Evolutionary conservation across 2,113 vertebrate genomes (phyloP), one percentile per base, ranked within the genome.

Genomic region (Mus spicilegus): DNA sequence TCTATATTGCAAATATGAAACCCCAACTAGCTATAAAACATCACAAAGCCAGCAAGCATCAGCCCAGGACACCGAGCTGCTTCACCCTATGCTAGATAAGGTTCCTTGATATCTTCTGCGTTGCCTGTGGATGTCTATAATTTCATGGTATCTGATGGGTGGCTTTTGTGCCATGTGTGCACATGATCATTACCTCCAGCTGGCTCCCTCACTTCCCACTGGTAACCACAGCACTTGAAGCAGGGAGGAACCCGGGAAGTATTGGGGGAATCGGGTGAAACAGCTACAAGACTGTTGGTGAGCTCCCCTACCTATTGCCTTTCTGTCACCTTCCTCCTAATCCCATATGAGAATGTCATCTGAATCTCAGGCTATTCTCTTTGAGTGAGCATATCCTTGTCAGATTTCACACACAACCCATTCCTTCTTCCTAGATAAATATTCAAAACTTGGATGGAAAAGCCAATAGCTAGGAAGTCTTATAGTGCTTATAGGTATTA

Each of bases 401-500:
- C 33, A 76, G 63, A 11, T 85, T 93, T 90, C 73, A 39, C 42
- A 11, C 1, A 7, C 49, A 56, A 5, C 28, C 61, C 17, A 54
- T n/a, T 81, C 63, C 36, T 84, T 72, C 28, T 91, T n/a, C 70
- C 1, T 77, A 33, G 24, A 4, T 91, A 80, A 86, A 91, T 65
- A 88, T 69, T 17, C 42, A 81, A 85, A 91, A 61, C 20, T 26
- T 76, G 22, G 7, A 58, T 88, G 78, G 17, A 87, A 84, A 96
- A 82, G 7, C 4, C 63, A 90, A 28, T 73, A 72, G 54, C 84
- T 58, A 24, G 63, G 24, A 69, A 16, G 72, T 22, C 39, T n/a
- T 11, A 87, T 61, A 81, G 91, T 46, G 46, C 56, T 90, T 92
- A 77, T 70, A 91, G 87, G 49, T 96, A 30, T n/a, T 81, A 8